Base-by-base conservation (phyloP, 2,888 invertebrate species). In the Busseola fusca region DNA sequence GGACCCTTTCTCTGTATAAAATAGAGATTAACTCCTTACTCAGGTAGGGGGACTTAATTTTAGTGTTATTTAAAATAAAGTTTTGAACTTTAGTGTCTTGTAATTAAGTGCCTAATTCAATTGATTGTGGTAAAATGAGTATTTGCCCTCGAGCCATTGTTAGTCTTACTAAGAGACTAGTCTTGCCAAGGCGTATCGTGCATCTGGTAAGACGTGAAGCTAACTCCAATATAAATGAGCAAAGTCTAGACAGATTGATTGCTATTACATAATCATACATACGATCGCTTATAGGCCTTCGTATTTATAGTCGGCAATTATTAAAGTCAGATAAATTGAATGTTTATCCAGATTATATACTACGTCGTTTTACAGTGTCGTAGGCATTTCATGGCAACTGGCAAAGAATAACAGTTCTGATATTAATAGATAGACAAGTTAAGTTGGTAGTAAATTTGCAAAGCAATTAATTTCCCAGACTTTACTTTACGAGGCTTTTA, bases 41-140 rank as follows among this genome's bases (percentile, higher is more conserved):
- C 67, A 80, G 76, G 83, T 78, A 84, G 42, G 14, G 64, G 70
- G 60, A 75, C 76, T 84, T 70, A 71, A 84, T 83, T 75, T 82
- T 69, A 84, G 64, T 76, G 73, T 80, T 69, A 70, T 71, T 65
- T 34, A 69, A 77, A 73, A 77, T 64, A 73, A 76, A 81, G 73
- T 78, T 81, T 78, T 64, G 25, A 60, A 50, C 63, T 40, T 62
- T 50, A 62, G 7, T 57, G 27, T 67, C 14, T 63, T 37, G 50
- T 70, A 34, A 82, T 73, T 64, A 67, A 45, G 66, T 42, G 21
- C 34, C 25, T 52, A 45, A 65, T 68, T 73, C 34, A 63, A 82
- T 64, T 68, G 3, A 30, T 56, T 56, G 30, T 45, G 16, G 64
- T 27, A 9, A 64, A 58, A 54, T 59, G n/a, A 59, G 9, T 50